Evolutionary conservation across 2,113 vertebrate genomes (phyloP), one percentile per base, ranked within the genome.

Genomic region (Chiloscyllium plagiosum): DNA sequence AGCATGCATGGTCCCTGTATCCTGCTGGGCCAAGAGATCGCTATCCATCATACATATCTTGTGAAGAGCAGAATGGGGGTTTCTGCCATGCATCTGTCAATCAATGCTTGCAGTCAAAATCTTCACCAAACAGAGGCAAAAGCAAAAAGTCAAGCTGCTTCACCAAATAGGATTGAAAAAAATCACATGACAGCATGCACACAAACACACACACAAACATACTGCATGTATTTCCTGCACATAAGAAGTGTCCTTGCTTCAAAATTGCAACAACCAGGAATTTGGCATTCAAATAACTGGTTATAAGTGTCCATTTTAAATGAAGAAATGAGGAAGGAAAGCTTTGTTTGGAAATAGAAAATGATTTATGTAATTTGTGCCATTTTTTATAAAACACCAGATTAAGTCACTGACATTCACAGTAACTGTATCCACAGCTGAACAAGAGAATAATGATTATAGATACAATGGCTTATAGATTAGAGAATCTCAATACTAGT

Each of bases 51-150:
- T 98, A 97, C 97, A 97, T 97, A 98, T 97, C 97, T 98, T 98
- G 98, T 98, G 98, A 98, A 98, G 98, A 98, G 96, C 97, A 98
- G 97, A 98, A 97, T 97, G 97, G 97, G 97, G 98, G 97, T 97
- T 98, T 98, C 97, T 98, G 97, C 97, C 97, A 98, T 97, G 98
- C 98, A 98, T 98, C 98, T 98, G 98, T 98, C 98, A 98, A 98
- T 98, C 98, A 98, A 98, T 97, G 98, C 98, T 97, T 98, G 97
- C 97, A 98, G 97, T 98, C 97, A 97, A 97, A 98, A 98, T 97
- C 98, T 98, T 98, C 98, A 98, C 98, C 98, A 98, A 98, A 98
- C 97, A 97, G 94, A 97, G 96, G 96, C 76, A 80, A 96, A 97
- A 97, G 90, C 96, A 97, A 97, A 98, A 98, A 98, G 98, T 98